These are phyloP conservation scores for Furcifer pardalis DNA, from an alignment of 2,797 vertebrate genomes.

Conservation along the genomic window DNA sequence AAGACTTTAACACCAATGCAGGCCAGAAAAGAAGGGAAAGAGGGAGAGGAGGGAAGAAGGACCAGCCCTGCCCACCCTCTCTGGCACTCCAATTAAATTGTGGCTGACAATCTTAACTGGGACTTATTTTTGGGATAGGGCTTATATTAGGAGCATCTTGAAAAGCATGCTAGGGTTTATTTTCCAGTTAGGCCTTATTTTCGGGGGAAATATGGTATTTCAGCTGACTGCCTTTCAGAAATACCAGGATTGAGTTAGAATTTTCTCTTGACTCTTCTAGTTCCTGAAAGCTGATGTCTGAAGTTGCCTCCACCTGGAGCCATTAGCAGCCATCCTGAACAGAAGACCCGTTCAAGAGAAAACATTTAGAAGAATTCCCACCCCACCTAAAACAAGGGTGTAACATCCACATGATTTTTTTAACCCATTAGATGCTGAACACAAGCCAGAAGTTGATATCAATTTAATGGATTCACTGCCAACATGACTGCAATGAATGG, in stretches of 20 bases:
- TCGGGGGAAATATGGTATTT: no score
- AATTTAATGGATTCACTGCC: not conserved
- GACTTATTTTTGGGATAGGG: no score
- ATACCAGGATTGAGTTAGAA: conserved; percentile 20
- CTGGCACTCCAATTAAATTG: no score
- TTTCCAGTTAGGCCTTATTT: no score
- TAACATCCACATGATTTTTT: not conserved
- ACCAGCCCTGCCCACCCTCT: no score
- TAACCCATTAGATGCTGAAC: conserved; percentile 8
- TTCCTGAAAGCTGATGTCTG: not conserved
- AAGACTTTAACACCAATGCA: no score
- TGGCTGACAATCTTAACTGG: no score
- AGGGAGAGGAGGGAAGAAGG: no score
- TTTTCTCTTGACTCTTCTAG: conserved; percentile 15
- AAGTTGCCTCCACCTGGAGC: not conserved
- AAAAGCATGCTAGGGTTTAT: no score
- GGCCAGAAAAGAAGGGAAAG: no score
- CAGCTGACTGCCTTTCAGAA: conserved; percentile 46
- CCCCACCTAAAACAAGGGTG: conserved; percentile 6
- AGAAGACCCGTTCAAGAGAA: not conserved
- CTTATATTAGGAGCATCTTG: no score
- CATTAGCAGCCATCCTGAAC: not conserved
- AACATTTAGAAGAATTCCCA: not conserved
- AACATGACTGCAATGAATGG: conserved; percentile 16
- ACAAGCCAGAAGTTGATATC: not conserved